Percentiles rank a stretch among this genome's conserved stretches.
phyloP scores from a whole-genome alignment of 2,797 vertebrate species.

The Enteromius fasciolatus region DNA sequence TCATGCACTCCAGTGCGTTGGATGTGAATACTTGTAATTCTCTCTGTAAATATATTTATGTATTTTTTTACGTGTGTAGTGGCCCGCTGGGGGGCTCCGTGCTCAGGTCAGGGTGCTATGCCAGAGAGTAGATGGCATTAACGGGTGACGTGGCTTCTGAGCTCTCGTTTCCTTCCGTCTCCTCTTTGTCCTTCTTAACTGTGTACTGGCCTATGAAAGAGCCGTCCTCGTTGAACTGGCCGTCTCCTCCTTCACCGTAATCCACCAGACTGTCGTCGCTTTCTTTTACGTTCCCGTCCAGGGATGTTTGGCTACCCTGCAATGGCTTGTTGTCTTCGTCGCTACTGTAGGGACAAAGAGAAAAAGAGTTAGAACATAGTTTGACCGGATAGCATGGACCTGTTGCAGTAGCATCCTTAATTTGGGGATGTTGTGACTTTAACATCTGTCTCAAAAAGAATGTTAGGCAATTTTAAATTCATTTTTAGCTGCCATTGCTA shows the following conservation, averaged over 20 bases:
- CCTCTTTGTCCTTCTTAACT: conserved; percentile 98
- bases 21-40: conserved; percentile 61
- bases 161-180: conserved; percentile 98
- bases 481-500: neutral
- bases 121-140: conserved; percentile 96
- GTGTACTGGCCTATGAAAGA: conserved; percentile 99
- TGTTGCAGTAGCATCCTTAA: neutral
- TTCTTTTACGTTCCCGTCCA: conserved; percentile 95
- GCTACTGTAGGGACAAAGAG: conserved; percentile 75
- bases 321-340: conserved; percentile 98
- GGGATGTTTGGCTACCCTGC: conserved; percentile 94
- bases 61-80: conserved; percentile 54
- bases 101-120: conserved; percentile 71
- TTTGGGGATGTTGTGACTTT: neutral
- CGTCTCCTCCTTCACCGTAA: conserved; percentile 95
- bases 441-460: neutral
- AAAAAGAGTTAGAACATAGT: conserved; percentile 24
- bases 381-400: neutral
- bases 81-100: conserved; percentile 43
- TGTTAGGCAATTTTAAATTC: neutral
- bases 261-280: conserved; percentile 98
- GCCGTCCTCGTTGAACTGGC: conserved; percentile 97
- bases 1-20: conserved; percentile 49
- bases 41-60: conserved; percentile 56
- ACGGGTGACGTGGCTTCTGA: conserved; percentile 97